Evolutionary conservation across 2,113 vertebrate genomes (phyloP), one percentile per base, ranked within the genome.

Genomic region (Dipodomys merriami): DNA sequence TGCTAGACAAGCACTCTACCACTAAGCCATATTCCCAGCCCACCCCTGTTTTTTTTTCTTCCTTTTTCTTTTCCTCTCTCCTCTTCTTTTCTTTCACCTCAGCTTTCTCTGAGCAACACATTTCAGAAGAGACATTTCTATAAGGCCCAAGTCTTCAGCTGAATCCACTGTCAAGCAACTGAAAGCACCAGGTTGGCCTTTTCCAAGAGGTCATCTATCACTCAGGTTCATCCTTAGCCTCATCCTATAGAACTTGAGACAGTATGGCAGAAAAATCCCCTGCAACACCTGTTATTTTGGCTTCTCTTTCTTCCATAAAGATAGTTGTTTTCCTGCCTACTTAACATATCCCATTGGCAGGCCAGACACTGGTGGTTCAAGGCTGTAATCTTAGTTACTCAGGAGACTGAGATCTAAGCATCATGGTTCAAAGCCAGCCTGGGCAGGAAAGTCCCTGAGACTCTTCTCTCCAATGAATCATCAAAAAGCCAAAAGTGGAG

Each of bases 221-320:
- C 44, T 29, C 67, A 60, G 72, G 5, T 33, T 74, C 65, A 71
- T 46, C 46, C 2, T 13, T 19, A 30, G 33, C 7, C 0, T 2
- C 0, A 0, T 60, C 67, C 35, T 25, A 19, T 64, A 88, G n/a
- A 11, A n/a, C 71, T 35, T 71, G 68, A 30, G 25, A 72, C 25
- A 12, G 5, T 4, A 22, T 27, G 29, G 25, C 25, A 49, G 39
- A 65, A 65, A 72, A 62, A 29, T n/a, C 83, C 80, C 69, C 46
- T 53, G 39, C 4, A 68, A 49, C 44, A 62, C 23, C 57, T 79
- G 11, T 12, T 83, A 65, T 27, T 53, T 80, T 2, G 7, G 76
- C 65, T 91, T 68, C 64, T 69, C 73, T 86, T 90, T 46, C 72
- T 72, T 94, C 73, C 13, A 12, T 57, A 29, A 91, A 23, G 35